Base-by-base conservation (phyloP, 2,113 vertebrate genomes). In the Aspidoscelis tigris region DNA sequence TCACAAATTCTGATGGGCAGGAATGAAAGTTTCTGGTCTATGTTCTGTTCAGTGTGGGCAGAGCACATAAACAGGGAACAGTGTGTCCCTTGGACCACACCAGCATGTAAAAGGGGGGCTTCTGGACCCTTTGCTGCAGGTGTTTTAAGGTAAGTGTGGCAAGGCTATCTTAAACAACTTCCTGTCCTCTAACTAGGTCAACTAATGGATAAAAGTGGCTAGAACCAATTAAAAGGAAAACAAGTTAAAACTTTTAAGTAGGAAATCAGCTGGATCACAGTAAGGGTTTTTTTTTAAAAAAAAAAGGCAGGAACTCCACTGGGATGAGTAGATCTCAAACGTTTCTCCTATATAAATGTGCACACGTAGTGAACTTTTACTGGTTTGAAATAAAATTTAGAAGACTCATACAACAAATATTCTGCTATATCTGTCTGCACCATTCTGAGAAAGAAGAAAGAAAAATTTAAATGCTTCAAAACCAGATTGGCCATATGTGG, bases 401-500 rank as follows among this genome's bases (percentile, higher is more conserved):
- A 81, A 22, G 24, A 58, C n/a, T 6, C 21, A 43, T 58, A 7
- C 11, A 20, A 70, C n/a, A 39, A 39, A 21, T 70, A 21, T 50
- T 11, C 9, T 43, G 12, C 33, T 61, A 22, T 26, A 26, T 22
- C 4, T 26, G 33, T 65, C 21, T 71, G 11, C 8, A 41, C 50
- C 10, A 71, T 53, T 58, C n/a, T 69, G 20, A 20, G 55, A 41
- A 71, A 61, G 58, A 18, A 61, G 18, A 18, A 18, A 18, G 18
- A 18, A 18, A 18, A 18, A 18, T 18, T 66, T 18, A 50, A 43
- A 79, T 18, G 33, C 20, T 65, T 66, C 20, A 66, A 73, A 85
- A 85, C 12, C 61, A 75, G n/a, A 73, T 74, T 39, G 50, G 33
- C 47, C 82, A 58, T 77, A 69, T 41, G 47, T 66, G 43, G 61